Conservation (phyloP, 2,113 vertebrate genomes). For the Seriola rivoliana region DNA sequence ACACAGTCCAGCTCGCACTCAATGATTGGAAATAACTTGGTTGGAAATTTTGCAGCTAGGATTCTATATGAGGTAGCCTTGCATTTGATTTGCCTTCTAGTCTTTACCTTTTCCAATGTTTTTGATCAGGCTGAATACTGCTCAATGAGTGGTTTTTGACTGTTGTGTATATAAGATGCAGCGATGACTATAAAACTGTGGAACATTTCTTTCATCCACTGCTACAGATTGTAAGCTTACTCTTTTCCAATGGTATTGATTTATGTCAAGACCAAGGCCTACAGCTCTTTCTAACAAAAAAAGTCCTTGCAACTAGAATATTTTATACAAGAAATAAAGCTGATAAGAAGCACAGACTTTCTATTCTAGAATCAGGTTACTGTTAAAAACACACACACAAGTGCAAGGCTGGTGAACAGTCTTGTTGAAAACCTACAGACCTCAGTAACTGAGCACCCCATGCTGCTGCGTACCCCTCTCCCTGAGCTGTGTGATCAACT, state of each 20-base stretch:
- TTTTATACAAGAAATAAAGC: background rate
- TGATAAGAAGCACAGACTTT: background rate
- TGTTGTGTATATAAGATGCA: background rate
- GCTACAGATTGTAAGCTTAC: background rate
- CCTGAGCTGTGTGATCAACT: conserved; percentile 22
- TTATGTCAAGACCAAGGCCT: background rate
- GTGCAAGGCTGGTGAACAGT: background rate
- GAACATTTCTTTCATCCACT: background rate
- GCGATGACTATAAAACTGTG: background rate
- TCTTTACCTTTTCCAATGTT: background rate
- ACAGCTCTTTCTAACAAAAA: background rate
- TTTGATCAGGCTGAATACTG: background rate
- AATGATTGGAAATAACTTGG: background rate
- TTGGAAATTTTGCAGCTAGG: background rate
- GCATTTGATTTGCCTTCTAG: too few relatives aligned
- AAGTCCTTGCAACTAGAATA: background rate
- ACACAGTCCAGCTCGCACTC: background rate
- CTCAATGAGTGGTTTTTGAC: background rate
- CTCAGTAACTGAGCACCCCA: conserved; percentile 1
- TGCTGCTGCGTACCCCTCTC: background rate
- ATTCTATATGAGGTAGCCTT: background rate
- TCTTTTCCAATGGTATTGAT: background rate
- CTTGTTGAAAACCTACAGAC: conserved; percentile 15
- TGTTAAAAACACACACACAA: background rate
- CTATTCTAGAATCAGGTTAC: conserved; percentile 11